A percentile compares a stretch with the other conserved stretches of the same genome.
Evolutionary conservation across 2,113 vertebrate species (phyloP).

Genomic region (Protobothrops mucrosquamatus): DNA sequence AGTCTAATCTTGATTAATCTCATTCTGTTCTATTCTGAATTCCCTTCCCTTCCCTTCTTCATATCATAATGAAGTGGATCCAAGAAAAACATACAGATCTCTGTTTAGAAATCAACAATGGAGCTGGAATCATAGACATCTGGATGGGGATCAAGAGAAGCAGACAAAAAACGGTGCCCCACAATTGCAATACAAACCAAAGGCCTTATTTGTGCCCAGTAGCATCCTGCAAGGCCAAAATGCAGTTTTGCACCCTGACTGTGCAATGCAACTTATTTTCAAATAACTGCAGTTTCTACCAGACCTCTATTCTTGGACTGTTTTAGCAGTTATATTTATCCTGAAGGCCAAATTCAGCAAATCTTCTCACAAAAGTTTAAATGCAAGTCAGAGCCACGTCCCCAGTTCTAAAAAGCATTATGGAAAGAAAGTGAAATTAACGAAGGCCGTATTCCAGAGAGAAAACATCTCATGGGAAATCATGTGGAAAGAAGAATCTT

Average conservation of each 20-base stretch:
- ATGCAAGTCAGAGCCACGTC: background rate
- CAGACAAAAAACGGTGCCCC: background rate
- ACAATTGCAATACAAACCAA: background rate
- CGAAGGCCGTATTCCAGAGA: slow-evolving; percentile 4
- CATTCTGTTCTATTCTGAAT: background rate
- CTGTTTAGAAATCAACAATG: background rate
- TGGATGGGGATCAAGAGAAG: no score
- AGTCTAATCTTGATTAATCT: background rate
- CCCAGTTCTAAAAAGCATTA: background rate
- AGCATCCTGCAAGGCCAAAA: background rate
- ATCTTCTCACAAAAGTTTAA: background rate
- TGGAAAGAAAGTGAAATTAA: background rate
- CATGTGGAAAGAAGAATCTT: slow-evolving; percentile 46
- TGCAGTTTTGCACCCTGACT: background rate
- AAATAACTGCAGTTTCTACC: background rate
- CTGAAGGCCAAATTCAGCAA: background rate
- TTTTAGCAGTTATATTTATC: background rate
- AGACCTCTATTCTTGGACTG: background rate
- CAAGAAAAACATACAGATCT: background rate
- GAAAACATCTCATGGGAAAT: slow-evolving; percentile 41
- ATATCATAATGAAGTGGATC: background rate
- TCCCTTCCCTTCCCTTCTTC: no score
- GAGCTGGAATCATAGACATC: background rate
- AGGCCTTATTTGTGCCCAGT: background rate
- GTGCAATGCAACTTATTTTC: background rate